Base-by-base conservation (phyloP, 1,140 invertebrate genomes). In the Anthonomus grandis region DNA sequence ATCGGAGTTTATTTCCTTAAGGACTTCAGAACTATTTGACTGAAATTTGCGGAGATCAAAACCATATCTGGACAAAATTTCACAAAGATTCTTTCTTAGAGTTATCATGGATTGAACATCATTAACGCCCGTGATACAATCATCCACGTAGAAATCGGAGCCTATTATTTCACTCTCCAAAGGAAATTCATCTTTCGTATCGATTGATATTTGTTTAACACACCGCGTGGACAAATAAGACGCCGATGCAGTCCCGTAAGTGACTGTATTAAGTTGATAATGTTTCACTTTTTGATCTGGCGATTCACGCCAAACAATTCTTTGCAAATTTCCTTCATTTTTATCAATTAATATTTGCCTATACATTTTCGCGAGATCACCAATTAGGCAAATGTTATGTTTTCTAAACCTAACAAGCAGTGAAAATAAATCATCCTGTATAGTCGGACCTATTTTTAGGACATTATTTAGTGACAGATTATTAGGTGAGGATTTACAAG, bases 71-170 rank as follows among this genome's bases (percentile, higher is more conserved):
- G 9, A 10, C 12, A 70, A 42, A 19, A 69, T 18, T 0, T 41
- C 24, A 0, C n/a, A 45, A 21, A 68, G 12, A 25, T 70, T 48
- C 19, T 52, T 44, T 39, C 48, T 38, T 17, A 50, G 47, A 19
- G n/a, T 19, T 15, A 44, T 37, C 4, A 50, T 9, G 10, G 44
- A 18, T 34, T 59, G 34, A n/a, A 64, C 5, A 22, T 15, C 48
- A 49, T 76, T 51, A n/a, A 57, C 37, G 1, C 74, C 72, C 0
- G 71, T 70, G 4, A 76, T 36, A 4, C 77, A 19, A 63, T 79
- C 76, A 64, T 80, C 77, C 2, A 78, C 71, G 45, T 78, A 79
- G 51, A 77, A 74, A 67, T 77, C 71, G 0, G 36, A 55, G 25
- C 56, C 38, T 4, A 75, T 69, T 3, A 72, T 64, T 8, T 63